Evolutionary conservation across 2,888 invertebrate species (phyloP).

Genomic region (Dasypogon diadema): DNA sequence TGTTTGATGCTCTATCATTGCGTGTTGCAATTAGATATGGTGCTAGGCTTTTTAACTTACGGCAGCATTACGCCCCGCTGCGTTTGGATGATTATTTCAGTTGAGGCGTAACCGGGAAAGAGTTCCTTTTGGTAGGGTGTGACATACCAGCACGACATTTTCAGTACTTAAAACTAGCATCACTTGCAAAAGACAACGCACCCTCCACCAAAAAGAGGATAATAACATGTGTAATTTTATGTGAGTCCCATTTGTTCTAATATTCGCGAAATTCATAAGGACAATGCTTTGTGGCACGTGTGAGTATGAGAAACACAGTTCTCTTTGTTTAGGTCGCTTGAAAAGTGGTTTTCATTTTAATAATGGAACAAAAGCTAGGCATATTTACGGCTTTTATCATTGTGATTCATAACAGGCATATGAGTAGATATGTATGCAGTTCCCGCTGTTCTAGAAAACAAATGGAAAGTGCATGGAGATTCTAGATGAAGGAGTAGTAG

Average conservation of each 20-base stretch:
- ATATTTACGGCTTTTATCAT: not conserved
- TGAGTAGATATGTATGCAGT: too few relatives aligned
- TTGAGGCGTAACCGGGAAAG: not conserved
- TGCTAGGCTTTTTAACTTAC: conserved; percentile 46
- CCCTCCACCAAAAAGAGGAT: conserved; percentile 23
- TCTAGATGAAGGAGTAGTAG: too few relatives aligned
- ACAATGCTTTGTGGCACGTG: conserved; percentile 11
- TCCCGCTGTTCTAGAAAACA: too few relatives aligned
- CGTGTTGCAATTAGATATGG: conserved; percentile 39
- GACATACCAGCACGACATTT: not conserved
- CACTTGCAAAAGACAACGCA: conserved; percentile 10
- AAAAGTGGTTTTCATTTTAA: not conserved
- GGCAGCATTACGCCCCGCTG: conserved; percentile 37
- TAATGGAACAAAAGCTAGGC: not conserved
- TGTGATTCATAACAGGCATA: too few relatives aligned
- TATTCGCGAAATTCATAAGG: conserved; percentile 10
- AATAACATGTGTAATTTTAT: conserved; percentile 50
- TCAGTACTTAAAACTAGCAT: not conserved
- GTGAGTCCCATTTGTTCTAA: conserved; percentile 38
- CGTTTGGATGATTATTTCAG: conserved; percentile 39
- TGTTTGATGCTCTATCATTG: conserved; percentile 41
- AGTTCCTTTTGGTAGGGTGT: not conserved
- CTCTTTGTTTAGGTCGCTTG: not conserved
- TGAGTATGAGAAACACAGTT: not conserved
- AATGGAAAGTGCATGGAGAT: too few relatives aligned